phyloP scores from a whole-genome alignment of 2,113 vertebrate genomes.

The Salvelinus fontinalis region DNA sequence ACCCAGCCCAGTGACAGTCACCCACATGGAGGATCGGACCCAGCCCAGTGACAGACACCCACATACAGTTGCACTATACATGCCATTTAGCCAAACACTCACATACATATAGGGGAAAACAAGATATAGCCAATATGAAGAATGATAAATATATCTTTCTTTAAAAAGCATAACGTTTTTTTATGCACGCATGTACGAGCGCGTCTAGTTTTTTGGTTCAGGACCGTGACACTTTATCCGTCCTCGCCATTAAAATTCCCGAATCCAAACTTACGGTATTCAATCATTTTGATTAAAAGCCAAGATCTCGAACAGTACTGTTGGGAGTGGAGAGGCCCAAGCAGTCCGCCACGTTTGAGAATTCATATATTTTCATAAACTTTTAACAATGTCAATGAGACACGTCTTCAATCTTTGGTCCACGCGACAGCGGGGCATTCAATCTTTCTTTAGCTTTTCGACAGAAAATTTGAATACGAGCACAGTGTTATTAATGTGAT shows the following conservation, averaged over 20 bases:
- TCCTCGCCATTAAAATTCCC: constrained; percentile 85
- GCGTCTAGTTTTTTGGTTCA: constrained; percentile 63
- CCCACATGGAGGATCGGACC: too few species aligned
- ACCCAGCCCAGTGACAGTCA: too few species aligned
- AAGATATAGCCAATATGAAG: constrained; percentile 37
- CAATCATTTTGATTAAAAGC: constrained; percentile 99
- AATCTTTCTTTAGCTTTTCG: constrained; percentile 99
- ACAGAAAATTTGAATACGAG: constrained; percentile 99
- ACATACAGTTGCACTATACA: constrained; percentile 23
- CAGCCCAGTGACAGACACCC: too few species aligned
- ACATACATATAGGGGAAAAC: constrained; percentile 38
- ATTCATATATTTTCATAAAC: constrained; percentile 99
- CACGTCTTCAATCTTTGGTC: constrained; percentile 99
- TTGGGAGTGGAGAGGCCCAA: constrained; percentile 91
- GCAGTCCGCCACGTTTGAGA: constrained; percentile 94
- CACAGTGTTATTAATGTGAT: constrained; percentile 95
- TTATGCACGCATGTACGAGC: constrained; percentile 71
- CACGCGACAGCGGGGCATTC: constrained; percentile 91
- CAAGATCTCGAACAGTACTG: constrained; percentile 96
- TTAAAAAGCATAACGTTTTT: constrained; percentile 41
- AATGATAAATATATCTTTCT: constrained; percentile 39
- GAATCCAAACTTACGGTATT: constrained; percentile 96
- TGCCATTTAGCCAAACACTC: constrained; percentile 37
- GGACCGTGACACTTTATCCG: constrained; percentile 78
- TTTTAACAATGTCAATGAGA: constrained; percentile 99